Base-by-base conservation (phyloP, 2,888 invertebrate species). In the Caenorhabditis parvicauda region DNA sequence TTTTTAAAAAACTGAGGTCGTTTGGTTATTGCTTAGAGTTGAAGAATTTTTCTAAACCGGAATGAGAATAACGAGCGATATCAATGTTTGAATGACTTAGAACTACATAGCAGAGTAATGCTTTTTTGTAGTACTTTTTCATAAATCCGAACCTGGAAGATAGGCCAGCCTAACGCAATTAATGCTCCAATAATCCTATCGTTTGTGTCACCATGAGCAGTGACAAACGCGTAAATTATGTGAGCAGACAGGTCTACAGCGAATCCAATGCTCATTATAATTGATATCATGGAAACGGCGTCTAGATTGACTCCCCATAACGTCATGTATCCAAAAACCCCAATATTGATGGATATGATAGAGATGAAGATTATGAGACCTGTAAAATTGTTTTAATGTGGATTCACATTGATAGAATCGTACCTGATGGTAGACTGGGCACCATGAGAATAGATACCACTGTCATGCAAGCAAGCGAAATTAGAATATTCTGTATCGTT, bases 221-320 rank as follows among this genome's bases (percentile, higher is more conserved):
- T 89, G 88, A 93, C 91, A 83, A 92, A 93, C 0, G 92, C 91
- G 81, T 93, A 93, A 77, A 92, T 91, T 67, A 93, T 93, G 82
- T 93, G 93, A 1, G 92, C 92, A 0, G 92, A 92, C 24, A 79
- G 55, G 51, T 93, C 93, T 0, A 93, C 92, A 5, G 92, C 92
- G 84, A 93, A 93, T 50, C 93, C 93, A 61, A 93, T 92, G 82
- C 92, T 92, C 92, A 94, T 93, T 70, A 94, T 93, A 51, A 94
- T 86, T 81, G 93, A 93, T 63, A 93, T 92, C 93, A 94, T 93
- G 1, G 92, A 92, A 0, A 72, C 64, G 5, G 76, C 79, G 52
- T 80, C 80, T 48, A 94, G 85, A 80, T 92, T 92, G 6, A 94
- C 92, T 71, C 89, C 89, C 94, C 93, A 79, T 21, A 92, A 84